Conservation (phyloP, 2,113 vertebrate genomes). For the Falco punctatus region DNA sequence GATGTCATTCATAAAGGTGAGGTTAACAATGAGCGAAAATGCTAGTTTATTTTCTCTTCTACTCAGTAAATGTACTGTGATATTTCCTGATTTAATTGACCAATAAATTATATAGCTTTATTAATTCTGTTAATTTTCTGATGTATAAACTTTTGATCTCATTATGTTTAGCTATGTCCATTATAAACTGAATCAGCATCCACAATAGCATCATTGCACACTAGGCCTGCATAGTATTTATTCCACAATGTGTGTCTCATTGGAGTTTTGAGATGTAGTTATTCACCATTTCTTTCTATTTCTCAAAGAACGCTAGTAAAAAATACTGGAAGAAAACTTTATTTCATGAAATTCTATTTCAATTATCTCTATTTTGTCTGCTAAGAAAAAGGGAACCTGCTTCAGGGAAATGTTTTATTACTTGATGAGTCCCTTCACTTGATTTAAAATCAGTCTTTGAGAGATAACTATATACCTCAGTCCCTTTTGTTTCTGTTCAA, state of each 20-base stretch:
- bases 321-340: not conserved
- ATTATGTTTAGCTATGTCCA: not conserved
- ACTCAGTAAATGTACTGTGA: not conserved
- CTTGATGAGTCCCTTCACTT: not conserved
- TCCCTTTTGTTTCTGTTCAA: slow-evolving; percentile 22
- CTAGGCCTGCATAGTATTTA: not conserved
- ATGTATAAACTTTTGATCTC: not conserved
- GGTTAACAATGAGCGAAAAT: not conserved
- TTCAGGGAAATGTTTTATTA: slow-evolving; percentile 21
- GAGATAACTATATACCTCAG: not conserved
- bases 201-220: not conserved
- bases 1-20: not conserved
- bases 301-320: not conserved
- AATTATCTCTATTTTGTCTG: not conserved
- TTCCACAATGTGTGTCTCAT: not conserved
- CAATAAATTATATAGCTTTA: not conserved
- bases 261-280: not conserved
- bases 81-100: not conserved
- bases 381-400: not conserved
- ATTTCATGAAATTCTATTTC: not conserved
- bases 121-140: not conserved
- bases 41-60: not conserved
- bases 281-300: not conserved
- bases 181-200: not conserved
- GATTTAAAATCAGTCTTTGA: not conserved